phyloP scores from a whole-genome alignment of 2,888 invertebrate genomes.

The Laothoe populi region DNA sequence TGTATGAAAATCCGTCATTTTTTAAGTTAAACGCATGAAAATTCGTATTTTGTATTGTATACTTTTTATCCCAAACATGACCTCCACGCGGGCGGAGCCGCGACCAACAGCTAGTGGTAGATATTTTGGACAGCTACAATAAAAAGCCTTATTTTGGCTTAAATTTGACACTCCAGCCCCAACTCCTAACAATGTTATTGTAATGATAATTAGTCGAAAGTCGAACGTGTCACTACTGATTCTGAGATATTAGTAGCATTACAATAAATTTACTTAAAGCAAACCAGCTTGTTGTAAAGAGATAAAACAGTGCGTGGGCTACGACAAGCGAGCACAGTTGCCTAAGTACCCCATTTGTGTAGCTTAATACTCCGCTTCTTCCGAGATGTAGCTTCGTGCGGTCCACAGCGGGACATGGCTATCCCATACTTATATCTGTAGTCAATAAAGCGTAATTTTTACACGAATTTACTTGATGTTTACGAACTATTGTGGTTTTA shows the following conservation, averaged over 20 bases:
- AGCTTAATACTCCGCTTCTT: constrained; percentile 56
- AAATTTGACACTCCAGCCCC: constrained; percentile 1
- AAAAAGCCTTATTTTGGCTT: background rate
- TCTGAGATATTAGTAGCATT: constrained; percentile 72
- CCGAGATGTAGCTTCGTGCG: constrained; percentile 12
- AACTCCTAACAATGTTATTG: constrained; percentile 47
- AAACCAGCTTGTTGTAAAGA: constrained; percentile 74
- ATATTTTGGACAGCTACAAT: background rate
- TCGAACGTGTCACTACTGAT: constrained; percentile 68
- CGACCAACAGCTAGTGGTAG: background rate
- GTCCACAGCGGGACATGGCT: constrained; percentile 33
- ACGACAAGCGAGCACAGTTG: constrained; percentile 64
- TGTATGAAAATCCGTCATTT: too few species aligned
- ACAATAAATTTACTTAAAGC: constrained; percentile 78
- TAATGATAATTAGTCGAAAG: constrained; percentile 75
- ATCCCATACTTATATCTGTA: constrained; percentile 28
- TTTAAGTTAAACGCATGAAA: too few species aligned
- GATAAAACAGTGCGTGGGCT: constrained; percentile 80
- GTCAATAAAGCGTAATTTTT: background rate
- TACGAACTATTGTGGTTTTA: constrained; percentile 6
- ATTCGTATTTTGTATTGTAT: too few species aligned
- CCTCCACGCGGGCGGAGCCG: too few species aligned
- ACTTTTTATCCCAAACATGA: too few species aligned
- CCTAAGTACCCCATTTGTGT: constrained; percentile 75
- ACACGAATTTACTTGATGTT: background rate